Evolutionary conservation across 2,888 invertebrate genomes (phyloP).

Genomic region (Acrobasis suavella): DNA sequence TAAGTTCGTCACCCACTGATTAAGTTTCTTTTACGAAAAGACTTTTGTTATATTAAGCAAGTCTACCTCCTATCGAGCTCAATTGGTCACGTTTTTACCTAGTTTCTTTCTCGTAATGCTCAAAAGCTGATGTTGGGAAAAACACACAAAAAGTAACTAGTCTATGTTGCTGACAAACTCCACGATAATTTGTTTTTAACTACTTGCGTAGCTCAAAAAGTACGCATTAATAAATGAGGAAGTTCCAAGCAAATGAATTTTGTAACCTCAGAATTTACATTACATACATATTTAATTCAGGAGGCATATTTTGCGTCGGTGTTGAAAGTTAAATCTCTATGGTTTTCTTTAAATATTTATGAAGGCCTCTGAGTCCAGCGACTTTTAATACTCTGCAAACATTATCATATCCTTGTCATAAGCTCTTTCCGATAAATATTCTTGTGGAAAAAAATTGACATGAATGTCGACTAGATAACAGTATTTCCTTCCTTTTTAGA

Average conservation of each 20-base stretch:
- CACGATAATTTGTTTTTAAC: not conserved
- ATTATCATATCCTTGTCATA: constrained; percentile 61
- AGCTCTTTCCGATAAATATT: constrained; percentile 51
- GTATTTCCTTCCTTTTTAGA: too few species aligned
- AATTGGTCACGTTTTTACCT: constrained; percentile 3
- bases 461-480: constrained; percentile 25
- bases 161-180: not conserved
- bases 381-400: constrained; percentile 65
- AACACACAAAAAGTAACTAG: not conserved
- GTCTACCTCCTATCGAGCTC: not conserved
- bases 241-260: constrained; percentile 29
- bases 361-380: constrained; percentile 59
- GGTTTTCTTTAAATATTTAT: constrained; percentile 73
- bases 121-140: not conserved
- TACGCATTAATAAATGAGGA: constrained; percentile 5
- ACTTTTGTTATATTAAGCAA: not conserved
- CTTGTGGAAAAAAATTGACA: constrained; percentile 38
- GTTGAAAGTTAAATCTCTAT: constrained; percentile 63
- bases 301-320: constrained; percentile 47
- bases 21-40: not conserved
- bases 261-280: constrained; percentile 42
- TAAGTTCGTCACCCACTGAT: not conserved
- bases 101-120: not conserved
- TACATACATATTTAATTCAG: constrained; percentile 52
- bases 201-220: not conserved